Evolutionary conservation across 23 tunicate species (phyloP).

Genomic region (Ascidia mentula): DNA sequence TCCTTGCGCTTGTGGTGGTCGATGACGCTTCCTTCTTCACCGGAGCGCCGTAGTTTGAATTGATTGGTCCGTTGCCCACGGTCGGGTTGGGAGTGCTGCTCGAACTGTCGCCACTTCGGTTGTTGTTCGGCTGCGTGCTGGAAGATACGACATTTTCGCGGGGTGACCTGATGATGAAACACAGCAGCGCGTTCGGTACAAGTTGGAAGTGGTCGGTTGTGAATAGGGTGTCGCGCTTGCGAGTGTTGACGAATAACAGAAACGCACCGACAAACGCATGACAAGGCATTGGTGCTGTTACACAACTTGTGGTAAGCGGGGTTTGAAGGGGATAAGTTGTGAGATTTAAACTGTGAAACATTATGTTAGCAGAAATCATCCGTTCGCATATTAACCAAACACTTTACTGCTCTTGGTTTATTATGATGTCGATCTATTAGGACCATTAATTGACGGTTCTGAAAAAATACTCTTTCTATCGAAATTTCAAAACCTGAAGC

Average conservation of each 20-base stretch:
- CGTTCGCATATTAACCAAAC: too few species aligned
- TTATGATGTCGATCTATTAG: too few species aligned
- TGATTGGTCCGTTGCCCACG: slow-evolving; percentile 9
- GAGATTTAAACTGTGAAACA: too few species aligned
- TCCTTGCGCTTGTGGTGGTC: slow-evolving; percentile 10
- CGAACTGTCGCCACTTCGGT: slow-evolving; percentile 53
- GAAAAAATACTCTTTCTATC: too few species aligned
- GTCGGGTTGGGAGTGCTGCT: slow-evolving; percentile 48
- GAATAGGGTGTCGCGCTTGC: neutral
- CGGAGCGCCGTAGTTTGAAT: neutral
- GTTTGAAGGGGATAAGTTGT: too few species aligned
- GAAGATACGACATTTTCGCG: slow-evolving; percentile 88
- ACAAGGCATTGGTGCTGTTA: neutral
- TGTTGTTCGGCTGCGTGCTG: slow-evolving; percentile 74
- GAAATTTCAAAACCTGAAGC: too few species aligned
- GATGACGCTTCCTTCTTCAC: slow-evolving; percentile 22
- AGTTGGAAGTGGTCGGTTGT: neutral
- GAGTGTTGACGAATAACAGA: neutral
- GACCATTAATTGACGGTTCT: too few species aligned
- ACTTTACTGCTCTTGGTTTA: too few species aligned
- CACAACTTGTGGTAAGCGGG: neutral
- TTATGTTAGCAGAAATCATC: too few species aligned
- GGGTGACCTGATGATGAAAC: slow-evolving; percentile 50
- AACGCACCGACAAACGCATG: neutral
- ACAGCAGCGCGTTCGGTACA: neutral